Base-by-base conservation (phyloP, 2,113 vertebrate genomes). In the Motacilla alba region DNA sequence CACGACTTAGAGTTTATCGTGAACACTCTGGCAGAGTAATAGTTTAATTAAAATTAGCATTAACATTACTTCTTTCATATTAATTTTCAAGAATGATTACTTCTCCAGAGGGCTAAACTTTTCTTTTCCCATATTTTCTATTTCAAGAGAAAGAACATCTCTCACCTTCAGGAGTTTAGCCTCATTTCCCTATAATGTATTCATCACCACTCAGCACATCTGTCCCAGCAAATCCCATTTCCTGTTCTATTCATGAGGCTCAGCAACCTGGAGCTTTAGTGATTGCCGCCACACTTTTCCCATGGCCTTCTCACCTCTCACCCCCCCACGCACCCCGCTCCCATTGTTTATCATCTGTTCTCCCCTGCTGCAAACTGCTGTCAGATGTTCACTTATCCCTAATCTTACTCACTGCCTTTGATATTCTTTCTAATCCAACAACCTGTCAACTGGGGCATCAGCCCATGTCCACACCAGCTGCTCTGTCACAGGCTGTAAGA, bases 331-430 rank as follows among this genome's bases (percentile, higher is more conserved):
- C 68, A 78, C 96, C 95, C 97, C 63, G 72, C 96, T 97, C 96
- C 91, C 96, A 98, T 98, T 98, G 98, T 98, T 97, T 97, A 97
- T 98, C 98, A 98, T 98, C 98, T 98, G 97, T 97, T 97, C 97
- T 97, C 94, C 97, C 97, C 97, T 92, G 95, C 97, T 97, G 96
- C 97, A 97, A 97, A 97, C 97, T 97, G 96, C 96, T 97, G 97
- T 98, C 97, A 98, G 97, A 97, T 96, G 96, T 97, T 97, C 97
- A 96, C 97, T 98, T 97, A 97, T 91, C 97, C 97, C 97, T 98
- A 97, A 98, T 97, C 97, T 98, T 95, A 95, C 97, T 93, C 96
- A 41, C 95, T 97, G 96, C 96, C 97, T 98, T 97, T 98, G 97
- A 98, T 98, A 97, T 96, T 97, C 96, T 97, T 96, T 97, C 97